Evolutionary conservation across 2,113 vertebrate species (phyloP).

Genomic region (Pterophyllum scalare): DNA sequence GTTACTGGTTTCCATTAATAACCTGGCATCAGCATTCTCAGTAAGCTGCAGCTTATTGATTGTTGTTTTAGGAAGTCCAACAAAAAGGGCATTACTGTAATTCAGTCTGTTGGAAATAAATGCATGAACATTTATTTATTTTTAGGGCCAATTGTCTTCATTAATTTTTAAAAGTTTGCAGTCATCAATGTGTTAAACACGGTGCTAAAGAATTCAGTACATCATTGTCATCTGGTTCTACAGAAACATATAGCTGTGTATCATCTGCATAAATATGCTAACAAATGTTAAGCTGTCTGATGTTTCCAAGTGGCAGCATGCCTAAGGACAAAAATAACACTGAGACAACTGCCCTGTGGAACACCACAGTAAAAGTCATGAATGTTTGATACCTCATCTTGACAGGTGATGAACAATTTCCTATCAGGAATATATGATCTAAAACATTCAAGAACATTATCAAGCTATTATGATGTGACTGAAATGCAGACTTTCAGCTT

Average conservation of each 20-base stretch:
- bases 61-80: too few relatives aligned
- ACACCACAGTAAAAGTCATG: neutral
- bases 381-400: neutral
- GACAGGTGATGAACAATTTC: neutral
- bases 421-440: neutral
- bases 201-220: neutral
- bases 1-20: too few relatives aligned
- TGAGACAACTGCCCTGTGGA: neutral
- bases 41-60: too few relatives aligned
- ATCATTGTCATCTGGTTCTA: neutral
- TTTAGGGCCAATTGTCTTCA: neutral
- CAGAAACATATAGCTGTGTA: neutral
- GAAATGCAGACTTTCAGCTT: neutral
- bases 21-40: too few relatives aligned
- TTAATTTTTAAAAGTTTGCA: neutral
- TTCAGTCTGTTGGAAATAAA: too few relatives aligned
- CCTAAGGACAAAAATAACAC: neutral
- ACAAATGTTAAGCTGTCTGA: neutral
- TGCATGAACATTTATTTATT: too few relatives aligned
- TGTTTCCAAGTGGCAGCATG: neutral
- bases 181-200: neutral
- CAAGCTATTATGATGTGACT: neutral
- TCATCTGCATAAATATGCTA: accelerated
- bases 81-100: too few relatives aligned
- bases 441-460: neutral